Percentiles rank a stretch among this genome's conserved stretches.
Evolutionary conservation across 2,888 invertebrate species (phyloP).

Genomic region (Serrognathus titanus): DNA sequence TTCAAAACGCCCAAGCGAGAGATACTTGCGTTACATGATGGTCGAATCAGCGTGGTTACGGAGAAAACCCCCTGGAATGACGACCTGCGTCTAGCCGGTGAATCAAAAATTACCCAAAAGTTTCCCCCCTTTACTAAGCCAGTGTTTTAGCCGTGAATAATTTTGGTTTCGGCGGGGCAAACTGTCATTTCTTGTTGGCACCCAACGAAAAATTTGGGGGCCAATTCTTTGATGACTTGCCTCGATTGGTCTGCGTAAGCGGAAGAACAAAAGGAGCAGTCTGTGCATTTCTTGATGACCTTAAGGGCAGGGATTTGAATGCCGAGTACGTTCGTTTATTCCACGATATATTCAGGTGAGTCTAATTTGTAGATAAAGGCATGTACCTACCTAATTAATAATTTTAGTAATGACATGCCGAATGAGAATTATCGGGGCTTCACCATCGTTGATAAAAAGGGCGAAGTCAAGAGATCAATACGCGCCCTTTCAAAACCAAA

Average conservation of each 20-base stretch:
- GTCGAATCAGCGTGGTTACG: conserved; percentile 68
- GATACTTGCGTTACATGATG: conserved; percentile 60
- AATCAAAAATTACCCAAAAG: not conserved
- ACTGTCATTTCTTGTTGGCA: conserved; percentile 67
- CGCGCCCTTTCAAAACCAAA: not conserved
- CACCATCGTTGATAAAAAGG: not conserved
- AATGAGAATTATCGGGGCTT: conserved; percentile 4
- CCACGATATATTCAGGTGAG: conserved; percentile 31
- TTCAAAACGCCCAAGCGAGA: conserved; percentile 53
- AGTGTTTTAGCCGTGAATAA: conserved; percentile 60
- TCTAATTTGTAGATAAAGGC: not conserved
- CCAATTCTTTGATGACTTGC: conserved; percentile 62
- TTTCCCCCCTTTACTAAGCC: not conserved
- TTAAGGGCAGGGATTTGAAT: conserved; percentile 51
- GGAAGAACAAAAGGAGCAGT: conserved; percentile 77
- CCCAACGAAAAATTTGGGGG: conserved; percentile 59
- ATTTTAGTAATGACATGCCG: conserved; percentile 2
- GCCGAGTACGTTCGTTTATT: conserved; percentile 33
- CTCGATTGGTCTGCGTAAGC: conserved; percentile 67
- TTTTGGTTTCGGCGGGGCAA: conserved; percentile 89
- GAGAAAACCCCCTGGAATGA: conserved; percentile 62
- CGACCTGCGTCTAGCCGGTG: conserved; percentile 69
- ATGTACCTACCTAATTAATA: not conserved
- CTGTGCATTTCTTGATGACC: conserved; percentile 58
- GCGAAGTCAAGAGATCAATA: conserved; percentile 2